Evolutionary conservation across 2,888 invertebrate species (phyloP).

Genomic region (Charanyca ferruginea): DNA sequence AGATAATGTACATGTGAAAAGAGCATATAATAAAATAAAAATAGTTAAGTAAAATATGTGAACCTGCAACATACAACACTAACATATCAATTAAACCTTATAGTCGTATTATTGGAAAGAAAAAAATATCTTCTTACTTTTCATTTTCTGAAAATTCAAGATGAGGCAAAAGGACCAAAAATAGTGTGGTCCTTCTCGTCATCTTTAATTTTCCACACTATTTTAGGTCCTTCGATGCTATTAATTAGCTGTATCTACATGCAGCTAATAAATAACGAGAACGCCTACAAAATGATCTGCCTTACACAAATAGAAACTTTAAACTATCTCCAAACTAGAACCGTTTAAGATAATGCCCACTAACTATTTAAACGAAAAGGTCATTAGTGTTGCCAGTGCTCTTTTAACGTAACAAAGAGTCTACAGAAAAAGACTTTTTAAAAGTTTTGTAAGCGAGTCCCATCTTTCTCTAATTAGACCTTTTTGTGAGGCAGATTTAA

Average conservation of each 20-base stretch:
- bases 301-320: slow-evolving; percentile 17
- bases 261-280: not conserved
- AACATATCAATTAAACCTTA: slow-evolving; percentile 7
- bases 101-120: too few species aligned
- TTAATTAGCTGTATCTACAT: not conserved
- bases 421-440: slow-evolving; percentile 37
- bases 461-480: slow-evolving; percentile 53
- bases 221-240: not conserved
- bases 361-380: slow-evolving; percentile 55
- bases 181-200: too few species aligned
- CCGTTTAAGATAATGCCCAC: slow-evolving; percentile 52
- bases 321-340: slow-evolving; percentile 47
- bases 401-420: slow-evolving; percentile 49
- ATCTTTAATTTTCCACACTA: too few species aligned
- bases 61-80: too few species aligned
- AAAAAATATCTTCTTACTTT: too few species aligned
- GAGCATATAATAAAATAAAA: too few species aligned
- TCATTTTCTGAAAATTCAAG: not conserved
- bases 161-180: not conserved
- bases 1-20: too few species aligned
- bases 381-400: slow-evolving; percentile 55
- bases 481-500: slow-evolving; percentile 64
- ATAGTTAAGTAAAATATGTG: too few species aligned
- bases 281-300: slow-evolving; percentile 28
- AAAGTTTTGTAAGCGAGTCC: slow-evolving; percentile 40